Evolutionary conservation across 2,113 vertebrate species (phyloP), one percentile per base, ranked within the genome.

Genomic region (Phoenicopterus ruber): DNA sequence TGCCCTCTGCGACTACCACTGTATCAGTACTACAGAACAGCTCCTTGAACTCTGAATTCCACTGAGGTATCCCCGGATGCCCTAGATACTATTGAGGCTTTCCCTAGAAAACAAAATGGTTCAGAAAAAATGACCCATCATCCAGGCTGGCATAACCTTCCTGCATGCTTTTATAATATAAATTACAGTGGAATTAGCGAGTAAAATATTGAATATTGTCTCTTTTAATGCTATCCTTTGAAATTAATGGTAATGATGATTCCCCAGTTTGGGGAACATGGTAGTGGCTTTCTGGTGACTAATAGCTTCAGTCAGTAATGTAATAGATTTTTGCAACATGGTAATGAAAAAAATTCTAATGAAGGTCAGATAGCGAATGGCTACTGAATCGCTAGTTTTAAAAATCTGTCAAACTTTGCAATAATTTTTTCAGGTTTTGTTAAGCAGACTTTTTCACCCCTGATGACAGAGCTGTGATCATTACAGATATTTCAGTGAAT

Each of bases 121-220:
- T 96, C 71, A 58, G 70, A 67, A 90, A 61, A 85, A 94, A 78
- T 61, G 55, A 82, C 74, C 1, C 0, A 40, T 95, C 59, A 52
- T 82, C 46, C 55, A 78, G 82, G 66, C 87, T 83, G 63, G 42
- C 55, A 52, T 91, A 94, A 91, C 94, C 78, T 93, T 88, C 42
- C 86, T 55, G 50, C 88, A 40, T 98, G 95, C 94, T 97, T 96
- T 97, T 95, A 66, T 96, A 94, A 96, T 93, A 96, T 88, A 97
- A 98, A 96, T 97, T 97, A 78, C 76, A 90, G 88, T 95, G 94
- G 94, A 94, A 98, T 98, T 98, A 97, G 97, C 21, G 66, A 97
- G 94, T 98, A 96, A 97, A 98, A 98, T 98, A 97, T 94, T 98
- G 93, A 96, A 96, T 97, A 96, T 98, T 96, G 88, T 97, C 94